phyloP scores from a whole-genome alignment of 2,888 invertebrate genomes.

The Tricholauxania praeusta region DNA sequence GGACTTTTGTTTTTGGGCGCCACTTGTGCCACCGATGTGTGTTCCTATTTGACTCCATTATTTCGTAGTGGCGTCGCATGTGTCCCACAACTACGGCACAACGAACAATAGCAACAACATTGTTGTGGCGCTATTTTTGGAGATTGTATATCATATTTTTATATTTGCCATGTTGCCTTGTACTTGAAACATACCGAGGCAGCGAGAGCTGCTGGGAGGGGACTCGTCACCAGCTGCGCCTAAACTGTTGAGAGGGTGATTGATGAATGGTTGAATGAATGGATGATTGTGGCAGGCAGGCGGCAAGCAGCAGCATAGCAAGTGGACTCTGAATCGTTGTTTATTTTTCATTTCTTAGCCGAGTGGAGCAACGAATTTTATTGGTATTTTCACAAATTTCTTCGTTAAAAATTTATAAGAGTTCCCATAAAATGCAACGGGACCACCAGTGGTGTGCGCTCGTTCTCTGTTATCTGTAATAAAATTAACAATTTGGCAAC shows the following conservation, averaged over 20 bases:
- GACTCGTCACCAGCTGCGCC: constrained; percentile 11
- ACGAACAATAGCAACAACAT: not conserved
- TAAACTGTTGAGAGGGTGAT: constrained; percentile 7
- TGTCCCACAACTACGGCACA: not conserved
- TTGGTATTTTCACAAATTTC: no score
- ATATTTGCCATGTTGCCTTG: no score
- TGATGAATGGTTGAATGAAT: no score
- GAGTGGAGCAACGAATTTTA: no score
- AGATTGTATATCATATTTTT: no score
- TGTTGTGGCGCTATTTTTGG: constrained; percentile 5
- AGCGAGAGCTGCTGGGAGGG: not conserved
- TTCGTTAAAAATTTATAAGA: no score
- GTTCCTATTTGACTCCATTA: constrained; percentile 3
- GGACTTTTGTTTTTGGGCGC: constrained; percentile 1
- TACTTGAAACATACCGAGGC: no score
- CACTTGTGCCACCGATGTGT: not conserved
- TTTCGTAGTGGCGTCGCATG: not conserved
- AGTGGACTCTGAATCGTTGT: no score
- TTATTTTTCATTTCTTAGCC: no score
- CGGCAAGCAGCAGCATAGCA: no score
- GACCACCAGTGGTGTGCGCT: not conserved
- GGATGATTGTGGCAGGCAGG: no score
- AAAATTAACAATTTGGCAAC: not conserved
- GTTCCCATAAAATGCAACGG: not conserved
- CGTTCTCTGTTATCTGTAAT: not conserved